These are phyloP conservation scores for Penelope pileata DNA, from an alignment of 2,113 vertebrate genomes.

Conservation along the genomic window DNA sequence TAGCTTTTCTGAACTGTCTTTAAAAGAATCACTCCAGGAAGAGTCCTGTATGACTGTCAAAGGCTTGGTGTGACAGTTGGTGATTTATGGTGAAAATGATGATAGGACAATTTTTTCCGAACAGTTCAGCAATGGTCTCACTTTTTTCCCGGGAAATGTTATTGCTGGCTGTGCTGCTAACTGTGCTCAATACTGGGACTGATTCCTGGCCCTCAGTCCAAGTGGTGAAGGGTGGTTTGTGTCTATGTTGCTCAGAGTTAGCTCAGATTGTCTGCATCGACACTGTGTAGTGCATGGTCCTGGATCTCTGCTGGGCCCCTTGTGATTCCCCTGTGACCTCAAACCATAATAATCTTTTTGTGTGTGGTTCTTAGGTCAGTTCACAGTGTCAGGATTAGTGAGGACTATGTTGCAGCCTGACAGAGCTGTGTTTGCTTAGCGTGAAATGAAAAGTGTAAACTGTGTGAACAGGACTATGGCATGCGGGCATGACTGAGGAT, in stretches of 20 bases:
- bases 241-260: neutral
- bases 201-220: slow-evolving; percentile 30
- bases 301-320: slow-evolving; percentile 11
- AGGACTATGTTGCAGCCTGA: slow-evolving; percentile 39
- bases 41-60: neutral
- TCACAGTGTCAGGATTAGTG: slow-evolving; percentile 39
- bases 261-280: slow-evolving; percentile 1
- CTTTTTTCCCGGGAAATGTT: slow-evolving; percentile 56
- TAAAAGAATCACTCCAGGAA: neutral
- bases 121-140: neutral
- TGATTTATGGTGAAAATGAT: slow-evolving; percentile 61
- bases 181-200: neutral
- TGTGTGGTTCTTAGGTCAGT: neutral
- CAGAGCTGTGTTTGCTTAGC: slow-evolving; percentile 35
- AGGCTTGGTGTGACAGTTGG: slow-evolving; percentile 31
- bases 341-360: slow-evolving; percentile 48
- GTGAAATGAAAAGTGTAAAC: slow-evolving; percentile 11
- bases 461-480: neutral
- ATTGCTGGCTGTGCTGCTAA: slow-evolving; percentile 39
- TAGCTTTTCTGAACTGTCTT: neutral
- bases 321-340: neutral
- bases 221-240: slow-evolving; percentile 49
- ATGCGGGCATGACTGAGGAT: neutral
- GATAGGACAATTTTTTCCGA: slow-evolving; percentile 38
- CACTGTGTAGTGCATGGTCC: neutral